Base-by-base conservation (phyloP, 37 sponge, comb jelly and placozoan species). In the Chondrosia reniformis region DNA sequence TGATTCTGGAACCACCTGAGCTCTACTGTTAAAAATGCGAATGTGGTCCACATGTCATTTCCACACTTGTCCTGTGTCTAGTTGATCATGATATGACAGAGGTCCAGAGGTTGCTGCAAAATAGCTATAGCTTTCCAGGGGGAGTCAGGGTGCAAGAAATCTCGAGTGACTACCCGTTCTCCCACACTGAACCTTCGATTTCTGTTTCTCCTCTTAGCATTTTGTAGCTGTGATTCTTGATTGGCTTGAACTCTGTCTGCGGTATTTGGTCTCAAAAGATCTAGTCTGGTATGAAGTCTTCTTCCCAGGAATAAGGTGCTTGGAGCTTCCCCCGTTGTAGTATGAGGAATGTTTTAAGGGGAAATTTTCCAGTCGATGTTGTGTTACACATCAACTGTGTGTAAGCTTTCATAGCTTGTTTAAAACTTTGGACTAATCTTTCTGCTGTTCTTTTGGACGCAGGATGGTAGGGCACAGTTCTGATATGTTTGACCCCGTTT, bases 401-500 rank as follows among this genome's bases (percentile, higher is more conserved):
- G 24, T 61, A 28, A 13, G 52, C 67, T 44, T 56, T 69, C 40
- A 46, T 52, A 22, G 74, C 21, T 32, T 33, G 37, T 74, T 81
- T 72, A 22, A 69, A 36, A 10, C 43, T 62, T 8, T 81, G 81
- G 15, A 72, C 74, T n/a, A 72, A 81, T 7, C 73, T 21, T 39
- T 72, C 58, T 46, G 41, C 73, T 36, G 45, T 24, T 1, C 73
- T 41, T 38, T 54, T 72, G 25, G 61, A 62, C 24, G 81, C 67
- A 4, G 74, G 76, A 43, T 75, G 76, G 38, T 83, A 75, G 33
- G 76, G 84, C 19, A 79, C 44, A 31, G 77, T 55, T 33, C 45
- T 39, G 72, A 84, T 67, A 52, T 84, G 73, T 54, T 76, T 59
- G 6, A 83, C 24, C 30, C 83, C 54, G 25, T 82, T 82, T 25